Evolutionary conservation across 1,140 invertebrate species (phyloP), one percentile per base, ranked within the genome.

Genomic region (Heliothis virescens): DNA sequence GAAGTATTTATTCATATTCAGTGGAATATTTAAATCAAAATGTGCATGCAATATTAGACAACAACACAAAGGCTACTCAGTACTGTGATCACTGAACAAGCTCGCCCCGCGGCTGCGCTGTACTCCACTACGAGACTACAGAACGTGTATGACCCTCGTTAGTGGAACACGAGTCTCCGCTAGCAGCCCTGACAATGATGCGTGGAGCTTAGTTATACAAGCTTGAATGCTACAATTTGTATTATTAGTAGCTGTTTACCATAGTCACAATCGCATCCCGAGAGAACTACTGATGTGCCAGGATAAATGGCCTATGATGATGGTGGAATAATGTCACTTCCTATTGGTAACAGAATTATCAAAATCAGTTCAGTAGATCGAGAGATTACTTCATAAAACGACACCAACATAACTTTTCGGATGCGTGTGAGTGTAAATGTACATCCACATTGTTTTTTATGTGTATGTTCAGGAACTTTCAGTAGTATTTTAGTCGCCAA

Each of bases 171-270:
- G n/a, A 15, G 63, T 67, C 63, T 16, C 63, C 63, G 41, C 41
- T 67, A 16, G 62, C 62, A 9, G 18, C n/a, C 41, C 41, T 48
- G 41, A 67, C 41, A 48, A 48, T 67, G 63, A 67, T 67, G 63
- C 63, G 16, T 67, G 63, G 47, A 67, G 41, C 63, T 18, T 65
- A 65, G 34, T 65, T 47, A 65, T 41, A 11, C 1, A 34, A 47
- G 7, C 34, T 11, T 47, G 62, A 11, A 11, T 62, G 5, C 15
- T 62, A 55, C 53, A 5, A 16, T 16, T 55, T 55, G 5, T 15
- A 16, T 18, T n/a, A 15, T 55, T 15, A 55, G 52, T n/a, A n/a
- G 11, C 18, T 57, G 16, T 57, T 5, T 18, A 57, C 7, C 0
- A 18, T 3, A 55, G 4, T 57, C 1, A 1, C 34, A 7, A 1